phyloP scores from a whole-genome alignment of 2,888 invertebrate species.

The Neelides folsomi region DNA sequence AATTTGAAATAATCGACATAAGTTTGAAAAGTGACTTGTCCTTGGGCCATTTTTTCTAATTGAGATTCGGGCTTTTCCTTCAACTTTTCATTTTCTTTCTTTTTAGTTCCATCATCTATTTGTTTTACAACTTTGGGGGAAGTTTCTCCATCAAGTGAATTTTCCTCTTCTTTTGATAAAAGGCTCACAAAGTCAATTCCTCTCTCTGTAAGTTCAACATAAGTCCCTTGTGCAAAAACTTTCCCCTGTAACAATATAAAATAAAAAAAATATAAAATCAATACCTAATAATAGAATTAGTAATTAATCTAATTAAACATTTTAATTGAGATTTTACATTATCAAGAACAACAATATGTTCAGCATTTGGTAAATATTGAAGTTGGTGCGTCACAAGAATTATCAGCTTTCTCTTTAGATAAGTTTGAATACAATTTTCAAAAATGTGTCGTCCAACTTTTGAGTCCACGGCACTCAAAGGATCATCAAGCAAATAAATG shows the following conservation, averaged over 20 bases:
- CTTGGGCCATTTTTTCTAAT: slow-evolving; percentile 28
- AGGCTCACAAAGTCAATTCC: slow-evolving; percentile 21
- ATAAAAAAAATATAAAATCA: not conserved
- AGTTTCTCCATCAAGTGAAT: not conserved
- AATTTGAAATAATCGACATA: slow-evolving; percentile 40
- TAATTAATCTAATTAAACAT: not conserved
- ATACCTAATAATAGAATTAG: no score
- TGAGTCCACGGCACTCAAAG: slow-evolving; percentile 42
- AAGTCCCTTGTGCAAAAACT: slow-evolving; percentile 19
- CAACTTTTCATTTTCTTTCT: not conserved
- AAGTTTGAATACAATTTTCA: slow-evolving; percentile 38
- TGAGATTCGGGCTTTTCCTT: slow-evolving; percentile 18
- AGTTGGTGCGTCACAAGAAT: slow-evolving; percentile 72
- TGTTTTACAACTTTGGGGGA: no score
- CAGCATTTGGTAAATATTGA: slow-evolving; percentile 43
- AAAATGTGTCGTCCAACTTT: slow-evolving; percentile 41
- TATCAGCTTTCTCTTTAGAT: slow-evolving; percentile 49
- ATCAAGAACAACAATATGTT: slow-evolving; percentile 43
- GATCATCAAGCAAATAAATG: slow-evolving; percentile 43
- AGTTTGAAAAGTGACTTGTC: slow-evolving; percentile 24
- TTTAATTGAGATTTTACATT: slow-evolving; percentile 40
- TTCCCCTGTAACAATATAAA: slow-evolving; percentile 6
- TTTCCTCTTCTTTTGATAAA: slow-evolving; percentile 15
- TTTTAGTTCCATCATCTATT: no score
- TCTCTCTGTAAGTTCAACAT: slow-evolving; percentile 11